Base-by-base conservation (phyloP, 2,113 vertebrate genomes). In the Ardeotis arabs region DNA sequence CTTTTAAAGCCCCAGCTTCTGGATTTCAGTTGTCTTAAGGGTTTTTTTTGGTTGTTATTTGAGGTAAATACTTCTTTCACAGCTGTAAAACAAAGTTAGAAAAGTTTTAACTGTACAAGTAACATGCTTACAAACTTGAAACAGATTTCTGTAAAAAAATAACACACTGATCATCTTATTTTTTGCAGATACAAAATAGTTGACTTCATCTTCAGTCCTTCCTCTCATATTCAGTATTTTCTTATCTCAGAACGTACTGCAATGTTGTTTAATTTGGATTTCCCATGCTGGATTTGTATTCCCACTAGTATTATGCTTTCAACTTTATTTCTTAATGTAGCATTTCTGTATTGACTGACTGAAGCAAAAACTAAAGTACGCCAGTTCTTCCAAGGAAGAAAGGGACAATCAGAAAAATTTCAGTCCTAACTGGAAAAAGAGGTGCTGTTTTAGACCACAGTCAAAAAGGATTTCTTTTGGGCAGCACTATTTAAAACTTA, bases 391-490 rank as follows among this genome's bases (percentile, higher is more conserved):
- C n/a, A 37, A 25, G 16, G 25, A 67, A 82, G 41, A 63, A 68
- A 68, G 8, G 8, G 19, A 73, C 20, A 52, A 28, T 50, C 58
- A n/a, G 63, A 55, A 41, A 78, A 69, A 29, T 25, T 77, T 47
- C 63, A 58, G 10, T 28, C 10, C 60, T 58, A 33, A n/a, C 10
- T 39, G 31, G 47, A 92, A 68, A n/a, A 4, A 44, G 17, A 85
- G 39, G 10, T 53, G 66, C 21, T 62, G 5, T 2, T 12, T 29
- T 20, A 47, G 49, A 18, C 9, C 8, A 7, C 0, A 35, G 31
- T 4, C 5, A 28, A 62, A 64, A 44, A 27, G 1, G 64, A 91
- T 20, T 86, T 19, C 23, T 67, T 89, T 55, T 1, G 10, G 8
- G 2, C 1, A 77, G 23, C 5, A 13, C 10, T 53, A 21, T 41